phyloP scores from a whole-genome alignment of 1,140 invertebrate genomes.

The Psix sp. region DNA sequence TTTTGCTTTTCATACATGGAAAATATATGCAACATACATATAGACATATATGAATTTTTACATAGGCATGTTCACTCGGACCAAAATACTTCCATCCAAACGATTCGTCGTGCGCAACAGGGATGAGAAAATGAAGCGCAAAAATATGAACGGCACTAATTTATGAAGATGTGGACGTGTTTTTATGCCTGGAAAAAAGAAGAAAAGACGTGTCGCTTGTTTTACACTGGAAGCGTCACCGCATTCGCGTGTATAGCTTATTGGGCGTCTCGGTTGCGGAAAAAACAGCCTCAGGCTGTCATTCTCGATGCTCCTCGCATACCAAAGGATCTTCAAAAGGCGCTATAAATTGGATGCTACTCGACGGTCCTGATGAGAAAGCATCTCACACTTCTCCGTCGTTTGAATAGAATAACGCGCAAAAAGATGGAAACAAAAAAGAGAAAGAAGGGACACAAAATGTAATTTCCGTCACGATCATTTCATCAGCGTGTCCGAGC shows the following conservation, averaged over 20 bases:
- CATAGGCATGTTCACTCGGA: too few relatives aligned
- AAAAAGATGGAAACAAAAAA: conserved; percentile 11
- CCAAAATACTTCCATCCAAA: too few relatives aligned
- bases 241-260: conserved; percentile 8
- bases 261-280: conserved; percentile 28
- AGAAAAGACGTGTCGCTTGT: conserved; percentile 7
- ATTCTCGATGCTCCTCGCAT: conserved; percentile 42
- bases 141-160: background rate
- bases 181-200: too few relatives aligned
- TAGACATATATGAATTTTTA: too few relatives aligned
- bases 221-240: conserved; percentile 11
- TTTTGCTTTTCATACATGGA: too few relatives aligned
- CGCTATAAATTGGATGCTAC: conserved; percentile 47
- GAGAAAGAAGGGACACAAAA: conserved; percentile 9
- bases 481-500: conserved; percentile 29
- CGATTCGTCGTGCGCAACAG: too few relatives aligned
- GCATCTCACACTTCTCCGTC: conserved; percentile 29
- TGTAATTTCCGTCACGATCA: conserved; percentile 36
- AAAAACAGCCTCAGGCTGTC: conserved; percentile 46
- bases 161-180: background rate
- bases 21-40: too few relatives aligned
- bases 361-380: conserved; percentile 41
- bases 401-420: conserved; percentile 25
- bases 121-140: background rate
- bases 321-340: conserved; percentile 43